Evolutionary conservation across 64 coral and sea anemone species (phyloP).

Genomic region (Pocillopora damicornis): DNA sequence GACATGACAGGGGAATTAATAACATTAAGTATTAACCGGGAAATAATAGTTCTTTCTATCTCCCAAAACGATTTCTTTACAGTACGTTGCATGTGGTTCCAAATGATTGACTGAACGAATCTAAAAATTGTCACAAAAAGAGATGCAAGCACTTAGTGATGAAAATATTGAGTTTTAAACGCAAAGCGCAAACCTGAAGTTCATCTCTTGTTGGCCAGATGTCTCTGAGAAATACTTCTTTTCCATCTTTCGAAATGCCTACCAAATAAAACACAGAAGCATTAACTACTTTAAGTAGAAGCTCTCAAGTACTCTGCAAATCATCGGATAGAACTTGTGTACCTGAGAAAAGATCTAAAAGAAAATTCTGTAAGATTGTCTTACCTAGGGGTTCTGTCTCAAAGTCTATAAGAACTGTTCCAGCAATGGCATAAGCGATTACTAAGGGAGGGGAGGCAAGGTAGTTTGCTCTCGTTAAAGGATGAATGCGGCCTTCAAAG

Average conservation of each 20-base stretch:
- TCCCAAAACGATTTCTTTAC: too few relatives aligned
- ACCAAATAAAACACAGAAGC: background rate
- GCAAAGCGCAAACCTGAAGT: constrained; percentile 66
- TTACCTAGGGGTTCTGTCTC: constrained; percentile 92
- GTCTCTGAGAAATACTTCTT: constrained; percentile 78
- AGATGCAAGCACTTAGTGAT: background rate
- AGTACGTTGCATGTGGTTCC: too few relatives aligned
- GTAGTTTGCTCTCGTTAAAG: constrained; percentile 93
- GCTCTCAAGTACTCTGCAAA: too few relatives aligned
- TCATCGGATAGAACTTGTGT: too few relatives aligned
- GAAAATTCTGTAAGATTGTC: background rate
- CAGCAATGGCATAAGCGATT: constrained; percentile 97
- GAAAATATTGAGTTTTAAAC: background rate
- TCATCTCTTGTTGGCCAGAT: constrained; percentile 98
- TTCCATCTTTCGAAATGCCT: constrained; percentile 92
- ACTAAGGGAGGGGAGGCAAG: constrained; percentile 91
- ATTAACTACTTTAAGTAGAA: too few relatives aligned
- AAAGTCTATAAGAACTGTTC: constrained; percentile 87
- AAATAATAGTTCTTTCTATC: too few relatives aligned
- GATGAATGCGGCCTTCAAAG: constrained; percentile 96
- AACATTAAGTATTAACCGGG: too few relatives aligned
- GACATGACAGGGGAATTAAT: too few relatives aligned
- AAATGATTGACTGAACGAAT: too few relatives aligned
- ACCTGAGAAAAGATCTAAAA: too few relatives aligned
- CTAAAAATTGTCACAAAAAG: too few relatives aligned